A percentile compares a stretch with the other conserved stretches of the same genome.
phyloP scores from a whole-genome alignment of 2,797 vertebrate genomes.

The Helostoma temminkii region DNA sequence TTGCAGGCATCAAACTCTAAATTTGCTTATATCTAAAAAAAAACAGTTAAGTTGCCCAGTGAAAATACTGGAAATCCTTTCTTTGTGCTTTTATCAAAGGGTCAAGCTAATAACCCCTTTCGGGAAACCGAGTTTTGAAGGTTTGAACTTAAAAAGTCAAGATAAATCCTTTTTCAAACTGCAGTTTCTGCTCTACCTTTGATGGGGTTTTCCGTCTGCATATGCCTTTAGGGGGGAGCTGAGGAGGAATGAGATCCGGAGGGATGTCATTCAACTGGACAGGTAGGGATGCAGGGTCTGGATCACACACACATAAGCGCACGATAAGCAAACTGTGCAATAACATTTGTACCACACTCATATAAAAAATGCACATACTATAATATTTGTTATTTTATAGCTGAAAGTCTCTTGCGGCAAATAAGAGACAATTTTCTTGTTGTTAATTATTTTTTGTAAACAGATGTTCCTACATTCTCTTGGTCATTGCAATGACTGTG shows the following conservation, averaged over 20 bases:
- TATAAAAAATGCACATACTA: background rate
- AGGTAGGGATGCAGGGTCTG: slow-evolving; percentile 76
- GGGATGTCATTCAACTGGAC: slow-evolving; percentile 51
- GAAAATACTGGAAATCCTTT: too few relatives aligned
- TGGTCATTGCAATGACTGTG: background rate
- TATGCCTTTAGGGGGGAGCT: slow-evolving; percentile 77
- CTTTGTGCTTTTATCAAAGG: too few relatives aligned
- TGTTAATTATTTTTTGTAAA: background rate
- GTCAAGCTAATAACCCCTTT: too few relatives aligned
- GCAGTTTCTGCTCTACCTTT: slow-evolving; percentile 36
- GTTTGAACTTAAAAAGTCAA: background rate
- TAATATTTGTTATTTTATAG: too few relatives aligned
- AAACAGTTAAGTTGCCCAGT: too few relatives aligned
- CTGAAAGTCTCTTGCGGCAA: too few relatives aligned
- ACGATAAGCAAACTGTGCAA: background rate
- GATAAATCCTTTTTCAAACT: background rate
- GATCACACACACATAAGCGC: slow-evolving; percentile 14
- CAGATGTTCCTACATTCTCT: too few relatives aligned
- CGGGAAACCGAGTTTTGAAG: too few relatives aligned
- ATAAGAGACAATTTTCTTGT: background rate
- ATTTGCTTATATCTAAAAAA: too few relatives aligned
- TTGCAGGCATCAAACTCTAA: too few relatives aligned
- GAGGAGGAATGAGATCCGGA: slow-evolving; percentile 77
- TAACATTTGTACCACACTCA: background rate
- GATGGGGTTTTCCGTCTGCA: slow-evolving; percentile 44